Percentiles rank a stretch among this genome's conserved stretches.
phyloP scores from a whole-genome alignment of 2,797 vertebrate genomes.

The Arctocebus calabarensis region DNA sequence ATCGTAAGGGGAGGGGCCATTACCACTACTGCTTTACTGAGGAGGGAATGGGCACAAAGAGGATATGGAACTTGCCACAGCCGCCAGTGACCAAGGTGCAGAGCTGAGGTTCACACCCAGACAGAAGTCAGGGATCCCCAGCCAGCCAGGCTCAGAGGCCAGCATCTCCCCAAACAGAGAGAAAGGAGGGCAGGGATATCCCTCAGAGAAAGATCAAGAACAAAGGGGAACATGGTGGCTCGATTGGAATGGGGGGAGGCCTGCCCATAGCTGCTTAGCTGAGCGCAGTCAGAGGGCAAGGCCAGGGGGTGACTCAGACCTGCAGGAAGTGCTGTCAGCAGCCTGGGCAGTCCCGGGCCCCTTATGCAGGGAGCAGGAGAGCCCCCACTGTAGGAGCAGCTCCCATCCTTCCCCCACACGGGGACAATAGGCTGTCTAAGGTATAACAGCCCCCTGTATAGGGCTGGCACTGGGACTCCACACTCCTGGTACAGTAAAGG shows the following conservation, averaged over 20 bases:
- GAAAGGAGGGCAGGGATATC: background rate
- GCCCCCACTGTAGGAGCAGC: background rate
- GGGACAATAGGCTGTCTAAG: slow-evolving; percentile 80
- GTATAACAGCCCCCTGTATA: slow-evolving; percentile 78
- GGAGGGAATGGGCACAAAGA: slow-evolving; percentile 21
- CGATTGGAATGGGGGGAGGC: no score
- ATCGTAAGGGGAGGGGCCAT: accelerated
- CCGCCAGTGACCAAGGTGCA: background rate
- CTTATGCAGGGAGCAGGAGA: background rate
- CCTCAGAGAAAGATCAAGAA: background rate
- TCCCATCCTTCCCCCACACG: background rate
- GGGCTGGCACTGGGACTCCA: background rate
- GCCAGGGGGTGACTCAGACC: background rate
- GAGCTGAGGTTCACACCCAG: background rate
- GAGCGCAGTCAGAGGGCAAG: no score
- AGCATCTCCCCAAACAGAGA: background rate
- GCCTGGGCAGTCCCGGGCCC: background rate
- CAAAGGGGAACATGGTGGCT: accelerated
- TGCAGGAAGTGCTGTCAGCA: background rate
- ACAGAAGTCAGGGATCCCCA: background rate
- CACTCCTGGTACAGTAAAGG: background rate
- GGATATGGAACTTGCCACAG: slow-evolving; percentile 44
- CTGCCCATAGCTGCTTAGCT: no score
- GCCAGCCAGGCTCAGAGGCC: background rate
- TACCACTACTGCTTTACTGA: slow-evolving; percentile 42